Percentiles rank a stretch among this genome's conserved stretches.
Conservation (phyloP, 2,797 vertebrate species). For the Neomorphus geoffroyi region DNA sequence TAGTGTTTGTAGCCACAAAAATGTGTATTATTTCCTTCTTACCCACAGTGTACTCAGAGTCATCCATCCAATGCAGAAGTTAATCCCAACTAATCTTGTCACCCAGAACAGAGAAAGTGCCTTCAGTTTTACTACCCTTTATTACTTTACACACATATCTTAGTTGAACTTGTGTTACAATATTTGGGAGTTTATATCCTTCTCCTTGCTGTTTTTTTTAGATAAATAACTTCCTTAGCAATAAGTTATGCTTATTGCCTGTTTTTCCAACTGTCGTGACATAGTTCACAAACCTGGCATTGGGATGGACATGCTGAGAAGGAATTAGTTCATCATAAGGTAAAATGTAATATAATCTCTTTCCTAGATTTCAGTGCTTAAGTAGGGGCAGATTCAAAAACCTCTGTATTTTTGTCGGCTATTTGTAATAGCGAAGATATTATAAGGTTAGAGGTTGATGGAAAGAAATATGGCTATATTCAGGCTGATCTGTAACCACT, state of each 20-base stretch:
- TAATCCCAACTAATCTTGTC: slow-evolving; percentile 74
- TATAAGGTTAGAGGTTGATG: not conserved
- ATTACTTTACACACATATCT: not conserved
- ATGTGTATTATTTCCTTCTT: slow-evolving; percentile 80
- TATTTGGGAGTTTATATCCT: not conserved
- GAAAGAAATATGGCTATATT: not conserved
- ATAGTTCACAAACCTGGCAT: not conserved
- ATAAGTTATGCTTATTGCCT: not conserved
- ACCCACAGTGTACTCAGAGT: slow-evolving; percentile 75
- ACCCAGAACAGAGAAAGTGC: slow-evolving; percentile 60
- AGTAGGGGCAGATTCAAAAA: not conserved
- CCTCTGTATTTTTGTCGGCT: not conserved
- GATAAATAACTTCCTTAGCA: not conserved
- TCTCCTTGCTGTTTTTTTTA: not conserved
- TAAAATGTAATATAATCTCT: not conserved
- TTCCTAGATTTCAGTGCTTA: not conserved
- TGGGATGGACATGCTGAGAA: not conserved
- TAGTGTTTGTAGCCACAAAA: slow-evolving; percentile 76
- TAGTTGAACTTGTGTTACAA: not conserved
- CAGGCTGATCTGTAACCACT: not conserved
- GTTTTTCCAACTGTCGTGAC: not conserved
- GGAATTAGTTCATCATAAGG: not conserved
- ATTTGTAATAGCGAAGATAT: not conserved
- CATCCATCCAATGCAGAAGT: slow-evolving; percentile 71
- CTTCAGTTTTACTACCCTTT: slow-evolving; percentile 39